Conservation (phyloP, 2,888 invertebrate species). For the Papilio gigon region DNA sequence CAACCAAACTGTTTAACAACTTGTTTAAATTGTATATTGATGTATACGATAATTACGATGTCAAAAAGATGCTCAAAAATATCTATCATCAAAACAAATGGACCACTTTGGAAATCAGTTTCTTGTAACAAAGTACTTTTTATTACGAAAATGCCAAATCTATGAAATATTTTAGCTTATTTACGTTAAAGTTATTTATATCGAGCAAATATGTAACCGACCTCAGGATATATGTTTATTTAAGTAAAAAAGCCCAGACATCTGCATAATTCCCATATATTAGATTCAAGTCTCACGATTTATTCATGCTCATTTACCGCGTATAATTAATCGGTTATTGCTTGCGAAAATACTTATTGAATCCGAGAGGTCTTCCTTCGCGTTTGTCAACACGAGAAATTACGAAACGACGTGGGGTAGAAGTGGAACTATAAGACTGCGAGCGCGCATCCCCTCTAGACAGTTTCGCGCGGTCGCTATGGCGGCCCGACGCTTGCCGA, state of each 20-base stretch:
- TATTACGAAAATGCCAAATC: no score
- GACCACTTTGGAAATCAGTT: no score
- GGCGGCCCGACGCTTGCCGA: slow-evolving; percentile 64
- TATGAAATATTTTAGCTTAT: no score
- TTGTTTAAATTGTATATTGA: background rate
- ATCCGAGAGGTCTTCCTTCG: slow-evolving; percentile 25
- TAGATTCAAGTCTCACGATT: slow-evolving; percentile 1
- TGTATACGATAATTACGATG: background rate
- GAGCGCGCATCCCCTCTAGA: slow-evolving; percentile 51
- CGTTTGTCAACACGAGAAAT: slow-evolving; percentile 48
- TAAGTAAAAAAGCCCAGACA: background rate
- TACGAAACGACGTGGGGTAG: slow-evolving; percentile 54
- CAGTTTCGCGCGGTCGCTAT: slow-evolving; percentile 71
- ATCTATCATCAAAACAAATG: background rate
- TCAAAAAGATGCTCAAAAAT: background rate
- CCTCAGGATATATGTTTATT: no score
- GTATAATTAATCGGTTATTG: slow-evolving; percentile 28
- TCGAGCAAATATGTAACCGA: no score
- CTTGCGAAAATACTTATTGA: slow-evolving; percentile 27
- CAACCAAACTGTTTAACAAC: background rate
- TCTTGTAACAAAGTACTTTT: no score
- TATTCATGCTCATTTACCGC: slow-evolving; percentile 19
- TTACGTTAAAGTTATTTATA: no score
- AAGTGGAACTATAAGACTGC: slow-evolving; percentile 76
- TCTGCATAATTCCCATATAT: background rate